Evolutionary conservation across 2,797 vertebrate genomes (phyloP), one percentile per base, ranked within the genome.

Genomic region (Cynopterus sphinx): DNA sequence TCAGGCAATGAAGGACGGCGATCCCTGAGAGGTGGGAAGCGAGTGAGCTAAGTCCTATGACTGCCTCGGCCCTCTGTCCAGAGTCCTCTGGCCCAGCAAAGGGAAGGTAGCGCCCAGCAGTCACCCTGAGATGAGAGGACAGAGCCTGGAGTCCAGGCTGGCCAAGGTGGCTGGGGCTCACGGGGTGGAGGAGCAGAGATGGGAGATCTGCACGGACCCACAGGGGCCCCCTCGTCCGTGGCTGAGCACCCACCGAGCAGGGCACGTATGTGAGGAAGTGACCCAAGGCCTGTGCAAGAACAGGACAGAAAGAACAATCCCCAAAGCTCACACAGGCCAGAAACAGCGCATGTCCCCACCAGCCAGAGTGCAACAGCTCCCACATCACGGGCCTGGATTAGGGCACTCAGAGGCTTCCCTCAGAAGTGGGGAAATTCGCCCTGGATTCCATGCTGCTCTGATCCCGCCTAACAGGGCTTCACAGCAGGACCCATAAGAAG

Each of bases 71-170:
- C 43, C 46, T 13, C 43, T 22, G 26, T 49, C 46, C 8, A 49
- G 33, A 31, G 43, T 41, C 12, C 5, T 71, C 36, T 19, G 91
- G 51, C 51, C 63, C 15, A 0, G 22, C 3, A 41, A 28, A 31
- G 53, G 59, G 73, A 31, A 28, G 22, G 33, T 0, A 0, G 46
- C 0, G 1, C 31, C 17, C 26, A 2, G 16, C 9, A 70, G 26
- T 24, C 0, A 0, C 12, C 63, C 11, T 0, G 6, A 3, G 49
- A 43, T 1, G 33, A 63, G 33, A 77, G 7, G 63, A 12, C 0
- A 13, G 4, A 3, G 59, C 63, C 39, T 6, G 33, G 39, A 43
- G 63, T 24, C 36, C 39, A 6, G 53, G 43, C 21, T 63, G 55
- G 59, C 63, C 49, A 8, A 12, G 61, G 55, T 0, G 9, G 55